Conservation (phyloP, 2,888 invertebrate genomes). For the Pelosia muscerda region DNA sequence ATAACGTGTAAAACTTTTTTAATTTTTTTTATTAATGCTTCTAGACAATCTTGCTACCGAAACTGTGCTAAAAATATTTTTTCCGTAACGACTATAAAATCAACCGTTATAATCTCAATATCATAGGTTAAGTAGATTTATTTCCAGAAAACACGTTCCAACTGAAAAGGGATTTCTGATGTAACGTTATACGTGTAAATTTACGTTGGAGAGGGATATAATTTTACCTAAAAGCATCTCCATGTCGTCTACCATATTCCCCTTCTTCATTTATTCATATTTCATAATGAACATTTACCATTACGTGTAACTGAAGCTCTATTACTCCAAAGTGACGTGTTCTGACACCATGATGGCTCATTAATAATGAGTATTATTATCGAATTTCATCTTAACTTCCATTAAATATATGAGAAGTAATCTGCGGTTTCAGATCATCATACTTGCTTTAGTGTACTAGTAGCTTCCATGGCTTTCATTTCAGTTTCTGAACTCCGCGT, state of each 20-base stretch:
- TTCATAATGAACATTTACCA: slow-evolving; percentile 19
- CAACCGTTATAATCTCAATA: not conserved
- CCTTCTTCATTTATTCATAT: slow-evolving; percentile 21
- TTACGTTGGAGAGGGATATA: not conserved
- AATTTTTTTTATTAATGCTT: no score
- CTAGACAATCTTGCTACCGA: no score
- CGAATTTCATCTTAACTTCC: slow-evolving; percentile 5
- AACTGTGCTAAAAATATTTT: no score
- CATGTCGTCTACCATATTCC: not conserved
- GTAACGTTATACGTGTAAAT: not conserved
- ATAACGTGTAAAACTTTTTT: no score
- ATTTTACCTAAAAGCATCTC: slow-evolving; percentile 6
- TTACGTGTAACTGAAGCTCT: slow-evolving; percentile 7
- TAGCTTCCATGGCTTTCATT: no score
- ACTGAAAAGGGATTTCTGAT: not conserved
- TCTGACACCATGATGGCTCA: slow-evolving; percentile 17
- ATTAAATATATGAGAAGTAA: not conserved
- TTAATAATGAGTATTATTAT: slow-evolving; percentile 17
- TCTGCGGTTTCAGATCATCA: not conserved
- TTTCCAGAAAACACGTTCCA: not conserved
- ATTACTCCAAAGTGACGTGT: slow-evolving; percentile 10
- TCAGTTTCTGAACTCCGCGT: no score
- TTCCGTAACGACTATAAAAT: no score
- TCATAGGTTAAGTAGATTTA: not conserved
- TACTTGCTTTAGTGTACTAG: no score